These are phyloP conservation scores for Andrena flavipes DNA, from an alignment of 2,888 invertebrate genomes.

Conservation along the genomic window DNA sequence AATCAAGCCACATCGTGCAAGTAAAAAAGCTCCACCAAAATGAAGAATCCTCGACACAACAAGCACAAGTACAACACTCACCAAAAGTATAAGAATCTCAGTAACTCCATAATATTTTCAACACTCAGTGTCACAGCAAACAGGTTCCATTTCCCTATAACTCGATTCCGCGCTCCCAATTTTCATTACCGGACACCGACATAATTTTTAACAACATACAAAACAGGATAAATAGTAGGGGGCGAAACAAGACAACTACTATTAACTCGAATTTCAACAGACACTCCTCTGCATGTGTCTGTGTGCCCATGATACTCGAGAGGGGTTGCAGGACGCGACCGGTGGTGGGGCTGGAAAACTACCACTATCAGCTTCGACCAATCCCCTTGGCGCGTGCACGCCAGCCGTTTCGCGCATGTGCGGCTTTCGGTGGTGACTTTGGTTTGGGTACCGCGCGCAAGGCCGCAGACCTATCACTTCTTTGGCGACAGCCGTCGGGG, in stretches of 20 bases:
- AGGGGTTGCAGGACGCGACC: slow-evolving; percentile 48
- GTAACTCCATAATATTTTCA: too few relatives aligned
- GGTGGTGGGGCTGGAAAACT: slow-evolving; percentile 47
- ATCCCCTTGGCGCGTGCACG: slow-evolving; percentile 24
- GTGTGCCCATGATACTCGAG: slow-evolving; percentile 19
- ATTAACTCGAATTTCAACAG: slow-evolving; percentile 54
- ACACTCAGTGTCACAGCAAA: too few relatives aligned
- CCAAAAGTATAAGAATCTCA: too few relatives aligned
- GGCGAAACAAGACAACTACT: slow-evolving; percentile 26
- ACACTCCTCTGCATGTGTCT: slow-evolving; percentile 7
- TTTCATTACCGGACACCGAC: neutral
- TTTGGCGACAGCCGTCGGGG: slow-evolving; percentile 83
- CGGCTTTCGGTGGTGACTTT: slow-evolving; percentile 49
- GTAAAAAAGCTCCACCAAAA: too few relatives aligned
- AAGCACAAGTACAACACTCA: too few relatives aligned
- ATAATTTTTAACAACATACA: slow-evolving; percentile 5
- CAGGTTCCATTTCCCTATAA: neutral
- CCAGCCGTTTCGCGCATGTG: slow-evolving; percentile 41
- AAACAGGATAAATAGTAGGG: neutral
- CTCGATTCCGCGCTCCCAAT: neutral
- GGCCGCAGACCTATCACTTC: slow-evolving; percentile 83
- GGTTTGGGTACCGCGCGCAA: slow-evolving; percentile 81
- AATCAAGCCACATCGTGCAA: too few relatives aligned
- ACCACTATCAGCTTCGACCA: slow-evolving; percentile 39
- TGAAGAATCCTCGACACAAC: too few relatives aligned